These are phyloP conservation scores for Ruditapes philippinarum DNA, from an alignment of 1,140 invertebrate species.

Conservation along the genomic window DNA sequence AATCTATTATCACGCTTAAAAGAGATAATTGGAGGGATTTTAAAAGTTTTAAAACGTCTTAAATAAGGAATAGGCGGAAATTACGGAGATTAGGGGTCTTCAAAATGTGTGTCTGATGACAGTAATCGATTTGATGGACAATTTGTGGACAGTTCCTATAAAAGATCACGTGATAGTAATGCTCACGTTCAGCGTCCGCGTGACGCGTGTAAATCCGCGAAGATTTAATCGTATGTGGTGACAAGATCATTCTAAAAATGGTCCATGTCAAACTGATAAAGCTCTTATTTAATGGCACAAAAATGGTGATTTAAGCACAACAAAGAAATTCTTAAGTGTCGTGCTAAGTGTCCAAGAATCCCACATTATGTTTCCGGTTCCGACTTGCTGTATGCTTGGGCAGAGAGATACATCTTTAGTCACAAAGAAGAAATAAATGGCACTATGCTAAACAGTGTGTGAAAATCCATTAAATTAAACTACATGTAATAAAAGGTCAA, in stretches of 20 bases:
- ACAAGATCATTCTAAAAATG: not conserved
- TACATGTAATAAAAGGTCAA: too few relatives aligned
- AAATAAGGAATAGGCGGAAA: slow-evolving; percentile 25
- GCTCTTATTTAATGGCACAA: not conserved
- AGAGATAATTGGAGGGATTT: slow-evolving; percentile 43
- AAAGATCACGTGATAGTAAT: slow-evolving; percentile 19
- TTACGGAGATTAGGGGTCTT: slow-evolving; percentile 22
- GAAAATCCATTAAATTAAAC: too few relatives aligned
- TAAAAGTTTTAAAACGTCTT: slow-evolving; percentile 55
- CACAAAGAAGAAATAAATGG: too few relatives aligned
- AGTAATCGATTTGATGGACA: slow-evolving; percentile 12
- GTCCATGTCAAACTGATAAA: not conserved
- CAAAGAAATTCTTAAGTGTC: too few relatives aligned
- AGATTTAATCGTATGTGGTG: not conserved
- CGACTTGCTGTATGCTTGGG: too few relatives aligned
- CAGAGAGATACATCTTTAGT: too few relatives aligned
- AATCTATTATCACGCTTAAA: slow-evolving; percentile 29
- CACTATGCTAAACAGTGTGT: too few relatives aligned
- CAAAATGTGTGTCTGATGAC: not conserved
- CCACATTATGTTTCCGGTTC: too few relatives aligned
- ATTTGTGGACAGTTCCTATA: not conserved
- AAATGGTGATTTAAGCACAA: not conserved
- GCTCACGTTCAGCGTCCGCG: not conserved
- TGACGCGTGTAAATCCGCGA: not conserved
- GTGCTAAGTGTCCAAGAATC: too few relatives aligned